Base-by-base conservation (phyloP, 2,888 invertebrate species). In the Pyralis farinalis region DNA sequence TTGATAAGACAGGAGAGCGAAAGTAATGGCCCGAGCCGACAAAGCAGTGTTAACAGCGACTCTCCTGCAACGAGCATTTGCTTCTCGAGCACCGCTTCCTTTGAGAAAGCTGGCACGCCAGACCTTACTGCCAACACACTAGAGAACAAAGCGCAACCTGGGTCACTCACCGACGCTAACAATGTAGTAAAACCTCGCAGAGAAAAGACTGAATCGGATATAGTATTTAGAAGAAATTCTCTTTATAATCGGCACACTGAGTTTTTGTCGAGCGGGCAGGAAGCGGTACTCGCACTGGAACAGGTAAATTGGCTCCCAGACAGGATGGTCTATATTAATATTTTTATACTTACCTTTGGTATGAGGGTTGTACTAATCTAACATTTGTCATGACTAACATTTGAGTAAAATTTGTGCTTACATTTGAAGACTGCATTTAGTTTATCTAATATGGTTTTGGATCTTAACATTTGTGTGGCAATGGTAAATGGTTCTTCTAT, bases 171-270 rank as follows among this genome's bases (percentile, higher is more conserved):
- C 62, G 71, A 73, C 38, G 34, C 66, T 4, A 66, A 50, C 58
- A 79, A 81, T 65, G 83, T 92, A 52, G 72, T 93, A 56, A 91
- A 91, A 64, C 95, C 95, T 37, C 91, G 96, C 65, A 91, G 96
- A 63, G 96, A 96, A 91, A 96, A 96, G 90, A 96, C 96, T 69
- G 96, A 96, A 87, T 96, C 95, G 46, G 95, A 95, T 79, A 95
- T 96, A 72, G 93, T 95, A 61, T 91, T 95, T 71, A 91, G 94
- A 63, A 93, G 86, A 64, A 84, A 80, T 69, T 86, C 86, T 29
- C 80, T 83, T 58, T 82, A 78, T 67, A 86, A 73, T 55, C 81
- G 83, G 56, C 82, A 85, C 67, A 66, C 79, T 53, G 85, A 86
- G 56, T 69, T 83, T 49, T 59, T 80, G 63, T 63, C 83, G 58